phyloP scores from a whole-genome alignment of 2,797 vertebrate genomes.

The Schizopygopsis pylzovi region DNA sequence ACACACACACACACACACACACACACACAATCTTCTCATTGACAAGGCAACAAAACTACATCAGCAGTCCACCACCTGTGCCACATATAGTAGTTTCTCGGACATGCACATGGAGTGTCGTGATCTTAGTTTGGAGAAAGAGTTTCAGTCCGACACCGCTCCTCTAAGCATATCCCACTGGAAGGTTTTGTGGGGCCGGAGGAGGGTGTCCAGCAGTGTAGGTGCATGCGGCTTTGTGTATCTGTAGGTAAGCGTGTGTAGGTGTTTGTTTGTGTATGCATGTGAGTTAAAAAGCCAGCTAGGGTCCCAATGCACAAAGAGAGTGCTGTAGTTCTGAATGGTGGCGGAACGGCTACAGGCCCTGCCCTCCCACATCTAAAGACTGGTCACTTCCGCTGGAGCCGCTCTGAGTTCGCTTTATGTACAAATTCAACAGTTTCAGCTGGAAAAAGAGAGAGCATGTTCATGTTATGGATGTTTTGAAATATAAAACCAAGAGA shows the following conservation, averaged over 20 bases:
- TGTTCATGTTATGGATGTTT: not conserved
- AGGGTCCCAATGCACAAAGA: conserved; percentile 50
- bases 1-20: not conserved
- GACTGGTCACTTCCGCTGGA: conserved; percentile 84
- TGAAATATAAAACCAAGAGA: not conserved
- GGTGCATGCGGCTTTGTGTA: conserved; percentile 59
- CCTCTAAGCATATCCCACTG: conserved; percentile 45
- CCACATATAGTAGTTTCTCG: conserved; percentile 36
- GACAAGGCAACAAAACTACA: conserved; percentile 54
- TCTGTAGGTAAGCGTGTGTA: conserved; percentile 65
- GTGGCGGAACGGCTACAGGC: conserved; percentile 64
- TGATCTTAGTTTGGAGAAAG: conserved; percentile 38
- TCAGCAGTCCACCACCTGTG: conserved; percentile 39
- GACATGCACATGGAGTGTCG: conserved; percentile 39
- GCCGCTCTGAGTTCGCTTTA: conserved; percentile 95
- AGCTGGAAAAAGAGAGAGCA: conserved; percentile 78
- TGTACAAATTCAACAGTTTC: conserved; percentile 97
- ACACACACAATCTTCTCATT: conserved; percentile 21
- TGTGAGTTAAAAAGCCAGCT: conserved; percentile 58
- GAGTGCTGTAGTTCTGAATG: conserved; percentile 54
- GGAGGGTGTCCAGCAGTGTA: conserved; percentile 59
- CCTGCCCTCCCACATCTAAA: conserved; percentile 76
- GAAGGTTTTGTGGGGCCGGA: conserved; percentile 49
- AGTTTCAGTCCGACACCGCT: conserved; percentile 32
- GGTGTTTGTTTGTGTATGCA: conserved; percentile 61